phyloP scores from a whole-genome alignment of 1,140 invertebrate genomes.

The Solenopsis invicta region DNA sequence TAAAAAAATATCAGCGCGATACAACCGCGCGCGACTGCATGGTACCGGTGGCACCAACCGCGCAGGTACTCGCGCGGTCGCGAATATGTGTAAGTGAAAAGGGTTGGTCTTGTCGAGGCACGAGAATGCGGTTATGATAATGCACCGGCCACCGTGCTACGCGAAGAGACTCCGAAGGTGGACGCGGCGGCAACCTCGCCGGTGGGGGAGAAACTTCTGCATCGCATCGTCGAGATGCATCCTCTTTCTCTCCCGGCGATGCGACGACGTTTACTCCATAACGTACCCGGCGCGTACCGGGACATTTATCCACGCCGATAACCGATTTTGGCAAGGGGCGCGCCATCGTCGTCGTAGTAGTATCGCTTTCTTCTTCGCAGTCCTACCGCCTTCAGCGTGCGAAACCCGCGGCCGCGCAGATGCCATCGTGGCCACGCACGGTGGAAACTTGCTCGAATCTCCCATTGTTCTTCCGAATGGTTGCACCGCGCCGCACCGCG shows the following conservation, averaged over 20 bases:
- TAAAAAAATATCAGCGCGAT: constrained; percentile 71
- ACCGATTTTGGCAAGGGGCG: constrained; percentile 72
- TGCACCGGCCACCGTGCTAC: constrained; percentile 85
- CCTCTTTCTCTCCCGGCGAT: constrained; percentile 1
- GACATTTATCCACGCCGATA: constrained; percentile 72
- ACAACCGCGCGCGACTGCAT: background rate
- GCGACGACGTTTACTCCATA: constrained; percentile 54
- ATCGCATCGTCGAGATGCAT: constrained; percentile 27
- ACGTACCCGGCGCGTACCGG: constrained; percentile 46
- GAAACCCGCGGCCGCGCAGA: constrained; percentile 55
- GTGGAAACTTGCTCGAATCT: constrained; percentile 64
- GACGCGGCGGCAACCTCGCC: constrained; percentile 52
- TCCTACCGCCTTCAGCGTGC: constrained; percentile 19
- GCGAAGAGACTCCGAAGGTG: constrained; percentile 77
- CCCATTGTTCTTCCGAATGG: constrained; percentile 68
- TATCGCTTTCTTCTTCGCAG: constrained; percentile 35
- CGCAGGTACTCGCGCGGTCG: constrained; percentile 21
- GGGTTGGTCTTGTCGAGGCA: constrained; percentile 80
- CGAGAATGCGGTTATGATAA: constrained; percentile 87
- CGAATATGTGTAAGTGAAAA: constrained; percentile 76
- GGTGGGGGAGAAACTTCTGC: constrained; percentile 11
- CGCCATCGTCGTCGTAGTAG: constrained; percentile 1
- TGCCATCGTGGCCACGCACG: constrained; percentile 59
- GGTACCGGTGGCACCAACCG: constrained; percentile 29
- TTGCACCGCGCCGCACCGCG: background rate